Conservation (phyloP, 2,797 vertebrate genomes). For the Petrocephalus sullivani region DNA sequence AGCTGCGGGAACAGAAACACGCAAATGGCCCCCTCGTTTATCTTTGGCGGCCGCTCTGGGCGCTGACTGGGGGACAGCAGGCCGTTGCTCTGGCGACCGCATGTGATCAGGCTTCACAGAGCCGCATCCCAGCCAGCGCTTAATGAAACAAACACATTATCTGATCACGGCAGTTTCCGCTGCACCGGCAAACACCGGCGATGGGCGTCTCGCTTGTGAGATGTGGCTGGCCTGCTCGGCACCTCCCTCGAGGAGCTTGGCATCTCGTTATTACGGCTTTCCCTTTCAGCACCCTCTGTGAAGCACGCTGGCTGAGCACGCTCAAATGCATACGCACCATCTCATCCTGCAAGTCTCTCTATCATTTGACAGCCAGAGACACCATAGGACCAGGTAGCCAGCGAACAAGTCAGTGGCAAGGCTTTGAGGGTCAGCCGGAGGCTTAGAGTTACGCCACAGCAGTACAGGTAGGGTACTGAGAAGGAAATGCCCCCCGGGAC, state of each 20-base stretch:
- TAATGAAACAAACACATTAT: conserved; percentile 6
- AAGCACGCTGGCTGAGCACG: not conserved
- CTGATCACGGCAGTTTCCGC: not conserved
- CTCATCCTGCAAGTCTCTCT: no score
- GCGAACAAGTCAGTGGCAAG: no score
- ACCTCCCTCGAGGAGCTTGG: not conserved
- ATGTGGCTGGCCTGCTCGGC: not conserved
- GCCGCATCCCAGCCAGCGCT: not conserved
- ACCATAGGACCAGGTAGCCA: no score
- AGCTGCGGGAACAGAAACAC: not conserved
- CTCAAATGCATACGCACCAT: not conserved
- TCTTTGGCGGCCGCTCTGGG: not conserved
- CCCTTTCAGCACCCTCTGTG: not conserved
- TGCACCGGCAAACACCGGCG: not conserved
- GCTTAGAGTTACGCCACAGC: not conserved
- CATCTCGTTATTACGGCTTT: not conserved
- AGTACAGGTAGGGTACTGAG: not conserved
- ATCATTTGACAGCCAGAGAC: no score
- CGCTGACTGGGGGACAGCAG: not conserved
- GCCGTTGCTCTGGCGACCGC: not conserved
- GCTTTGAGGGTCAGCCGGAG: not conserved
- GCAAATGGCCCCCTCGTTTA: not conserved
- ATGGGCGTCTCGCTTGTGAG: not conserved
- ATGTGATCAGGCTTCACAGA: not conserved
- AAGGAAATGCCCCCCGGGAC: not conserved